phyloP scores from a whole-genome alignment of 2,888 invertebrate genomes.

The Actias luna region DNA sequence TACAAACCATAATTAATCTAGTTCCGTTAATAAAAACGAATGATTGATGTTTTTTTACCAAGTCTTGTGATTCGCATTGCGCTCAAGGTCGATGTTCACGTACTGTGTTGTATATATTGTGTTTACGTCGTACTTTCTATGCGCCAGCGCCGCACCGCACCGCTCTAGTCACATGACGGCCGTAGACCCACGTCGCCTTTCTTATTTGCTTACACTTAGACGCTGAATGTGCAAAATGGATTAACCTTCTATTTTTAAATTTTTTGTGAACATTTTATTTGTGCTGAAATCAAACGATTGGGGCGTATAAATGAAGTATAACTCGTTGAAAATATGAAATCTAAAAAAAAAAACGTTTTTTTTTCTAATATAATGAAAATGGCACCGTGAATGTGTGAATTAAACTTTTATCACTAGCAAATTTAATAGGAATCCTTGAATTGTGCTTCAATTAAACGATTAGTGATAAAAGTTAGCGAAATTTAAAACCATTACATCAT shows the following conservation, averaged over 20 bases:
- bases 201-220: conserved; percentile 20
- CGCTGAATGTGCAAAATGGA: background rate
- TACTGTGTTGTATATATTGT: background rate
- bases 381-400: too few relatives aligned
- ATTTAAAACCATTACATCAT: too few relatives aligned
- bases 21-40: conserved; percentile 14
- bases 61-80: conserved; percentile 16
- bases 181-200: conserved; percentile 29
- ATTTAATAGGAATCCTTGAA: too few relatives aligned
- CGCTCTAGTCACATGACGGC: conserved; percentile 40
- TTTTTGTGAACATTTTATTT: background rate
- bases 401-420: too few relatives aligned
- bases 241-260: background rate
- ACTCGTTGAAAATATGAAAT: too few relatives aligned
- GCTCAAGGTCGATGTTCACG: conserved; percentile 13
- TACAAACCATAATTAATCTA: background rate
- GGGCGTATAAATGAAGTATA: background rate
- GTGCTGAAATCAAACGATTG: background rate
- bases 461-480: too few relatives aligned
- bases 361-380: too few relatives aligned
- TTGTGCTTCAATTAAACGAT: too few relatives aligned
- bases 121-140: conserved; percentile 12
- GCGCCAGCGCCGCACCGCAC: conserved; percentile 23
- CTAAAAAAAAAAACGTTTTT: too few relatives aligned
- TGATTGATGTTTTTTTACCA: conserved; percentile 15